phyloP scores from a whole-genome alignment of 2,888 invertebrate genomes.

The Caenorhabditis sp. region DNA sequence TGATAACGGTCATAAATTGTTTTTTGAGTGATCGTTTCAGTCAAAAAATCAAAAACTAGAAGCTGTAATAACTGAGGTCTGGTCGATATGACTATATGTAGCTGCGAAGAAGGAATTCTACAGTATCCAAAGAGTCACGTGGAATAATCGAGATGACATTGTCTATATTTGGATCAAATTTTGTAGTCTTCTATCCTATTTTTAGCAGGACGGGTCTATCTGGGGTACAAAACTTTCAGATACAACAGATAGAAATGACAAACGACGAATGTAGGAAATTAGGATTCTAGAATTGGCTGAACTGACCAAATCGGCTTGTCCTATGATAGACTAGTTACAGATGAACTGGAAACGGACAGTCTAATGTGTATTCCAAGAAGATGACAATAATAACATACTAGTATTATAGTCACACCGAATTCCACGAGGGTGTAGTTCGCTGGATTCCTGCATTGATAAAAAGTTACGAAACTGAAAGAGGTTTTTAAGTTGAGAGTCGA shows the following conservation, averaged over 20 bases:
- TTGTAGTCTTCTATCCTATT: background rate
- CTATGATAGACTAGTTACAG: background rate
- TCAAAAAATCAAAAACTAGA: background rate
- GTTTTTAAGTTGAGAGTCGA: background rate
- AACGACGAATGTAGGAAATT: background rate
- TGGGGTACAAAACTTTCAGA: background rate
- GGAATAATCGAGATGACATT: background rate
- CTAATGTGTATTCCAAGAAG: background rate
- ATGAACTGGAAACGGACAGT: background rate
- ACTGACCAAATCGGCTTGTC: background rate
- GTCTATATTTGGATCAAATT: background rate
- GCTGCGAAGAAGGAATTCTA: background rate
- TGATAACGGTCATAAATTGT: slow-evolving; percentile 17
- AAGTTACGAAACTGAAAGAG: background rate
- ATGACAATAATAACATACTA: slow-evolving; percentile 11
- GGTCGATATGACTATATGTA: too few species aligned
- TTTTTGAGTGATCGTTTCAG: slow-evolving; percentile 12
- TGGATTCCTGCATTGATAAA: slow-evolving; percentile 2
- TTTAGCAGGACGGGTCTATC: background rate
- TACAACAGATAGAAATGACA: background rate
- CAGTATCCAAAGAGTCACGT: slow-evolving; percentile 2
- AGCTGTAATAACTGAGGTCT: background rate
- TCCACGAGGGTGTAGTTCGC: background rate
- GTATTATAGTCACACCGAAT: slow-evolving; percentile 20
- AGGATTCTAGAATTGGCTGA: background rate